Evolutionary conservation across 2,113 vertebrate genomes (phyloP), one percentile per base, ranked within the genome.

Genomic region (Phocoena phocoena): DNA sequence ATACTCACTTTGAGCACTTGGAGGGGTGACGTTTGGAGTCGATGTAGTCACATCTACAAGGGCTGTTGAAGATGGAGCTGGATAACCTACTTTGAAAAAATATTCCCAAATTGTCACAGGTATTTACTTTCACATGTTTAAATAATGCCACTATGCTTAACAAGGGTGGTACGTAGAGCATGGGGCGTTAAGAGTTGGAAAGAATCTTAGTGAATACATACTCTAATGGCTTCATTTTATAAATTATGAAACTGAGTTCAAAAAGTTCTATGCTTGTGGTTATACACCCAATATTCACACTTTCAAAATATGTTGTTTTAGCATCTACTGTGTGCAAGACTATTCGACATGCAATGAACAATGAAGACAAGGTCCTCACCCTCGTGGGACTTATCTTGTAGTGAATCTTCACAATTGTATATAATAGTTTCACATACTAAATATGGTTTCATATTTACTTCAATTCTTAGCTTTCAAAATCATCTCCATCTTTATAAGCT

Each of bases 1-100:
- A 23, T 83, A 92, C 93, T 98, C 94, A 98, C 98, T 91, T 88
- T 82, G 94, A 80, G 31, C 93, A 98, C 97, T 91, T 84, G 79
- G 94, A 80, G 25, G 68, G 0, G 2, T 28, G 36, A 93, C 18
- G 36, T 68, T 60, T 55, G 95, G 28, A 90, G 33, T 63, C 0
- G 36, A 86, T 33, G 86, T 88, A 79, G 53, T 96, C 47, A 47
- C 47, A 50, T 93, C 94, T 94, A 63, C 9, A 20, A 25, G 80
- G 77, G 76, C 53, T 47, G 88, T 12, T 70, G 79, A 96, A 96
- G 89, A 44, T 62, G 67, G 87, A 0, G 0, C 28, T 80, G 20
- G 96, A 77, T 80, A 80, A 28, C 89, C 98, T 98, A 74, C 68
- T 96, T 95, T 89, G 60, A 71, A 97, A 96, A 95, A 81, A 96